Conservation (phyloP, 2,888 invertebrate species). For the Cephus pulcher region DNA sequence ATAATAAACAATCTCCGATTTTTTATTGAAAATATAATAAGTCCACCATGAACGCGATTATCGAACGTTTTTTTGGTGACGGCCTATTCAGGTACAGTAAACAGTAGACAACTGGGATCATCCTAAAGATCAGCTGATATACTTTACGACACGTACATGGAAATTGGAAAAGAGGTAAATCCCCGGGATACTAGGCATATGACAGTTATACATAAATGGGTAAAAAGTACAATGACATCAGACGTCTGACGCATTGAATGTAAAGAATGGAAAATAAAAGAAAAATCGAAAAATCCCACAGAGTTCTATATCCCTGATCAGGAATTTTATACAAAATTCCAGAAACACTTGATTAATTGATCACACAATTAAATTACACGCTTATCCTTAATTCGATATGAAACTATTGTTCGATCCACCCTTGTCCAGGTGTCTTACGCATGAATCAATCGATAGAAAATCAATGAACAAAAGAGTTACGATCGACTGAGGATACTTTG, state of each 20-base stretch:
- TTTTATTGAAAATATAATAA: not conserved
- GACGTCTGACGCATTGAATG: not conserved
- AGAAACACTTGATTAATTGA: not conserved
- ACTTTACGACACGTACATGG: not conserved
- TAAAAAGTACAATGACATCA: not conserved
- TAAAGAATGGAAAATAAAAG: not conserved
- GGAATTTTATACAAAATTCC: not conserved
- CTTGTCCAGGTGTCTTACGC: not conserved
- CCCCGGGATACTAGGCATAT: not conserved
- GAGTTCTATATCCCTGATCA: not conserved
- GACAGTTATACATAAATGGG: not conserved
- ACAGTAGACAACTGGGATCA: not conserved
- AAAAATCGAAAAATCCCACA: not conserved
- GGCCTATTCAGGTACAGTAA: not conserved
- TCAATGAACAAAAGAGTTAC: not conserved
- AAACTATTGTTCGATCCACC: not conserved
- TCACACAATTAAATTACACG: not conserved
- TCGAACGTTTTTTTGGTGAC: no score
- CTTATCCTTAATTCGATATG: not conserved
- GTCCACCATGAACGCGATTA: not conserved
- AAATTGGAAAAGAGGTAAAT: not conserved
- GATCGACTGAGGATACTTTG: not conserved
- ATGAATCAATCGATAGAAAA: not conserved
- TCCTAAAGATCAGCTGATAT: not conserved
- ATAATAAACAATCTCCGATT: not conserved